A percentile compares a stretch with the other conserved stretches of the same genome.
Conservation (phyloP, 2,113 vertebrate genomes). For the Nothocercus nigrocapillus region DNA sequence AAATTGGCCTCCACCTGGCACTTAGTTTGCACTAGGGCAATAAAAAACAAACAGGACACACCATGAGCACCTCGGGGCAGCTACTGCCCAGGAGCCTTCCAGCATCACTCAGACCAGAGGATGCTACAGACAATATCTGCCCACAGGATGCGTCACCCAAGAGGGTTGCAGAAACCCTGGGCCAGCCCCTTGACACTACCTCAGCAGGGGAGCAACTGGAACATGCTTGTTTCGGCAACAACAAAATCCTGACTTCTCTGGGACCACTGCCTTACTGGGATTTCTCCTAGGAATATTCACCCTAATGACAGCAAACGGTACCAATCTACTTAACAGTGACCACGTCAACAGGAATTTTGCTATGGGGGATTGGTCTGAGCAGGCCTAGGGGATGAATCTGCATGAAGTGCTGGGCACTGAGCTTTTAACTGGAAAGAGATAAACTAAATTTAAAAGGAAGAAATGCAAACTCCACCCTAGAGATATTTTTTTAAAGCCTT, state of each 20-base stretch:
- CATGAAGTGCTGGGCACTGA: background rate
- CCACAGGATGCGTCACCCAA: too few species aligned
- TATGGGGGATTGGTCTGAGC: background rate
- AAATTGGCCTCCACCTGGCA: constrained; percentile 82
- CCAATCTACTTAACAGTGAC: background rate
- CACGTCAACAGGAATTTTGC: background rate
- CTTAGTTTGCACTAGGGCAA: constrained; percentile 79
- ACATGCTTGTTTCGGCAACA: background rate
- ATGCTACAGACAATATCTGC: too few species aligned
- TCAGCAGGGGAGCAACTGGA: background rate
- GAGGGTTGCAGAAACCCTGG: background rate
- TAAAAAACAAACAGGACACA: constrained; percentile 65
- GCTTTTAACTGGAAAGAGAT: background rate
- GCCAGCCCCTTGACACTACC: background rate
- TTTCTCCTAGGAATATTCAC: background rate
- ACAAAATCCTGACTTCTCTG: background rate
- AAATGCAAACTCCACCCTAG: accelerated
- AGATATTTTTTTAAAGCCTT: background rate
- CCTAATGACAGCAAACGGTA: background rate
- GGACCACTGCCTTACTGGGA: background rate
- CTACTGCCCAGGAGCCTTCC: accelerated
- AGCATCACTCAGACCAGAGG: too few species aligned
- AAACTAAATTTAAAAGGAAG: background rate
- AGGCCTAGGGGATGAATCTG: background rate
- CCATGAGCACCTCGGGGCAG: background rate